Conservation (phyloP, 2,888 invertebrate species). For the Epicampocera succincta region DNA sequence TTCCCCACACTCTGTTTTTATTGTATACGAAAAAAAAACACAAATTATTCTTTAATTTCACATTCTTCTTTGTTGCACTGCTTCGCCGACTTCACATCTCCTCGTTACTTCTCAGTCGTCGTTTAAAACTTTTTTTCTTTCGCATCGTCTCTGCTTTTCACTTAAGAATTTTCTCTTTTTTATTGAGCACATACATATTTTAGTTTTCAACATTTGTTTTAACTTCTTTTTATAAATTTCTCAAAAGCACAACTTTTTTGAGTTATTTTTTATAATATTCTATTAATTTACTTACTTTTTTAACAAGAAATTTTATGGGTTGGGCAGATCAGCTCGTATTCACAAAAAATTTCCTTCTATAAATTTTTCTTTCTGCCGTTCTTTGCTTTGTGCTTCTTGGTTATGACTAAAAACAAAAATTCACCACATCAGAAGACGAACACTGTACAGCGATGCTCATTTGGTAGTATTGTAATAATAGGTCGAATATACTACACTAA, state of each 20-base stretch:
- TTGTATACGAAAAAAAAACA: slow-evolving; percentile 32
- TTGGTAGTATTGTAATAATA: slow-evolving; percentile 4
- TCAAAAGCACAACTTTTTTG: slow-evolving; percentile 17
- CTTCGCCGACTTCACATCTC: slow-evolving; percentile 70
- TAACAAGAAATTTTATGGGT: slow-evolving; percentile 74
- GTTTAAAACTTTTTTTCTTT: slow-evolving; percentile 54
- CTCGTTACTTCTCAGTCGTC: slow-evolving; percentile 69
- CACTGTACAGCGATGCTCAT: slow-evolving; percentile 5
- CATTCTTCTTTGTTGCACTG: slow-evolving; percentile 57
- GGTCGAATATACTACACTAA: background rate
- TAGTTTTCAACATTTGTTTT: slow-evolving; percentile 43
- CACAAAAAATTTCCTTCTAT: slow-evolving; percentile 65
- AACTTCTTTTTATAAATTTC: slow-evolving; percentile 35
- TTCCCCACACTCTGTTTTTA: slow-evolving; percentile 57
- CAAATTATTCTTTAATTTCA: slow-evolving; percentile 51
- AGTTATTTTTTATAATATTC: slow-evolving; percentile 48
- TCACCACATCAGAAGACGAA: slow-evolving; percentile 33
- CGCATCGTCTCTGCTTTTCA: slow-evolving; percentile 72
- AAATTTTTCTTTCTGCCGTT: slow-evolving; percentile 65
- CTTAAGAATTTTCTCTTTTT: slow-evolving; percentile 76
- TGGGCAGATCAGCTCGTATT: slow-evolving; percentile 73
- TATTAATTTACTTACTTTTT: slow-evolving; percentile 72
- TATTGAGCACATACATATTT: slow-evolving; percentile 27
- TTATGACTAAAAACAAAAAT: slow-evolving; percentile 49
- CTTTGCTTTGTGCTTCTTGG: slow-evolving; percentile 65